Evolutionary conservation across 2,888 invertebrate species (phyloP).

Genomic region (Cephus runcator): DNA sequence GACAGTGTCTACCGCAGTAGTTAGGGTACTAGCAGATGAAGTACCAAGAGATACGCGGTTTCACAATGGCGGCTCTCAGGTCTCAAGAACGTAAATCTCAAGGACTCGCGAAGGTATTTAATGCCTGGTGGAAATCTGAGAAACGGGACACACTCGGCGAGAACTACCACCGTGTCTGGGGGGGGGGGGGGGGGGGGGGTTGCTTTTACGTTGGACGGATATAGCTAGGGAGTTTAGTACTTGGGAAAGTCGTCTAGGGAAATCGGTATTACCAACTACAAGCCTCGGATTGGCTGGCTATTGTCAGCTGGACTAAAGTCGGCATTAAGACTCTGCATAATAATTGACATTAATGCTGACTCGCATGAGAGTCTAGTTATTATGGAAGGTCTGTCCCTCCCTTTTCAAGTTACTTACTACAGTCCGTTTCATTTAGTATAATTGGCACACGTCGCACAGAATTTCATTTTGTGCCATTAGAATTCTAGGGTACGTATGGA

Average conservation of each 20-base stretch:
- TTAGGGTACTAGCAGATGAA: neutral
- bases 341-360: neutral
- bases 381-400: neutral
- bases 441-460: neutral
- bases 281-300: neutral
- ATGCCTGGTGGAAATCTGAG: neutral
- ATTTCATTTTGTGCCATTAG: neutral
- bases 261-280: neutral
- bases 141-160: neutral
- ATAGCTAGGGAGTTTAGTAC: neutral
- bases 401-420: neutral
- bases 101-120: neutral
- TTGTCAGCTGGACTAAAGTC: neutral
- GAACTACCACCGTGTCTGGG: neutral
- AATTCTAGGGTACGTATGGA: neutral
- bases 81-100: neutral
- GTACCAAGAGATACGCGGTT: neutral
- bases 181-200: neutral
- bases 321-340: neutral
- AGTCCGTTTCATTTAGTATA: neutral
- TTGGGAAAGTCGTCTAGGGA: neutral
- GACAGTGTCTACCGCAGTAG: neutral
- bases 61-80: neutral
- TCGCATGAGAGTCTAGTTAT: neutral
- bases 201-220: neutral